Percentiles rank a stretch among this genome's conserved stretches.
Conservation (phyloP, 2,888 invertebrate species). For the Magallana nippona region DNA sequence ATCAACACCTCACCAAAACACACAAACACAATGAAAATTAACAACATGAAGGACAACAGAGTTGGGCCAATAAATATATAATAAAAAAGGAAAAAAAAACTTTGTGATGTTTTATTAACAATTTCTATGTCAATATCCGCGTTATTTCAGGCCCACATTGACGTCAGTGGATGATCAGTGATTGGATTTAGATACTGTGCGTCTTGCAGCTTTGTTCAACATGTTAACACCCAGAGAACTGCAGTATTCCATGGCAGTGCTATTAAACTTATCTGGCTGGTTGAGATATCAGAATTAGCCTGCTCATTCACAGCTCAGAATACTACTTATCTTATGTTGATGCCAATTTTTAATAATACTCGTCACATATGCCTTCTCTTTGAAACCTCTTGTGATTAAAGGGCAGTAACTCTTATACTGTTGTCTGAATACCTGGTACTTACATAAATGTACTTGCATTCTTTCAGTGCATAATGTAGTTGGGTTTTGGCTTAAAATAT, state of each 20-base stretch:
- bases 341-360: no score
- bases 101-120: neutral
- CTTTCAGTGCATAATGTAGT: no score
- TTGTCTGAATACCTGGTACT: no score
- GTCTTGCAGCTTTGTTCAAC: neutral
- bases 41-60: no score
- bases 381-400: neutral
- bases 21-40: no score
- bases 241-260: neutral
- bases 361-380: no score
- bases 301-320: neutral
- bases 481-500: no score
- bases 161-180: neutral
- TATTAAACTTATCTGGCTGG: neutral
- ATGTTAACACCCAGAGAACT: neutral
- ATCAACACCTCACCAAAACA: no score
- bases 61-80: no score
- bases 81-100: neutral
- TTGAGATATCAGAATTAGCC: neutral
- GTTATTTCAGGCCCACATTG: neutral
- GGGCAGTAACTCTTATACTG: neutral
- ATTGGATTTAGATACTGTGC: neutral
- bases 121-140: conserved; percentile 8
- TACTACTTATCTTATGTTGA: no score
- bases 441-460: no score